These are phyloP conservation scores for Laspeyria flexula DNA, from an alignment of 2,888 invertebrate species.

Conservation along the genomic window DNA sequence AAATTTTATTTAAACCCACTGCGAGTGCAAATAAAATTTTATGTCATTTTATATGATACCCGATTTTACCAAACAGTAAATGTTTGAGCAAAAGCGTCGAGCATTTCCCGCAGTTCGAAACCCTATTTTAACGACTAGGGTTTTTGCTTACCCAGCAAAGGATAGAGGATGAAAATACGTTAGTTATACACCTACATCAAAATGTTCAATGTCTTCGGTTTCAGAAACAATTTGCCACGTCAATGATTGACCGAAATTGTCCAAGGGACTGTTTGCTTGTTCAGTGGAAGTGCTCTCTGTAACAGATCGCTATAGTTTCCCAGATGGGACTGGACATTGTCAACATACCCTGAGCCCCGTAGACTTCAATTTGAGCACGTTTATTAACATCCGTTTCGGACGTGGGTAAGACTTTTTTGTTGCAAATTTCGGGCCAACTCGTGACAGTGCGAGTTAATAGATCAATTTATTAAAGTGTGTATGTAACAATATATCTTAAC, in stretches of 20 bases:
- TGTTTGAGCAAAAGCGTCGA: slow-evolving; percentile 5
- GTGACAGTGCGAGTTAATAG: not conserved
- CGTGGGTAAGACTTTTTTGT: not conserved
- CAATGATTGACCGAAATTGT: slow-evolving; percentile 30
- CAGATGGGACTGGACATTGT: slow-evolving; percentile 22
- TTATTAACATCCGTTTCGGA: slow-evolving; percentile 8
- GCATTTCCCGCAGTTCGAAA: slow-evolving; percentile 7
- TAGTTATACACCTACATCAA: slow-evolving; percentile 6
- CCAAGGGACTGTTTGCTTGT: slow-evolving; percentile 30
- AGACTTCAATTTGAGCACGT: slow-evolving; percentile 13
- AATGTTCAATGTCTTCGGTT: slow-evolving; percentile 2
- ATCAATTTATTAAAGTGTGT: slow-evolving; percentile 1
- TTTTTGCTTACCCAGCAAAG: slow-evolving; percentile 7
- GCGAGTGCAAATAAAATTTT: slow-evolving; percentile 18
- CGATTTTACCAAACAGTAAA: slow-evolving; percentile 15
- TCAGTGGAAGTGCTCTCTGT: slow-evolving; percentile 35
- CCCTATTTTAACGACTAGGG: slow-evolving; percentile 9
- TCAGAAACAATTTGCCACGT: slow-evolving; percentile 18
- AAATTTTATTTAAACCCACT: slow-evolving; percentile 14
- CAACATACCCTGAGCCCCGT: slow-evolving; percentile 20
- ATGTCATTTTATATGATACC: slow-evolving; percentile 18
- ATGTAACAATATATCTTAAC: slow-evolving; percentile 10
- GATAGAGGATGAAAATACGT: slow-evolving; percentile 4
- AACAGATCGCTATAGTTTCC: slow-evolving; percentile 25
- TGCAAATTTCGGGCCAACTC: not conserved